Evolutionary conservation across 2,113 vertebrate species (phyloP), one percentile per base, ranked within the genome.

Genomic region (Microcebus griseorufus): DNA sequence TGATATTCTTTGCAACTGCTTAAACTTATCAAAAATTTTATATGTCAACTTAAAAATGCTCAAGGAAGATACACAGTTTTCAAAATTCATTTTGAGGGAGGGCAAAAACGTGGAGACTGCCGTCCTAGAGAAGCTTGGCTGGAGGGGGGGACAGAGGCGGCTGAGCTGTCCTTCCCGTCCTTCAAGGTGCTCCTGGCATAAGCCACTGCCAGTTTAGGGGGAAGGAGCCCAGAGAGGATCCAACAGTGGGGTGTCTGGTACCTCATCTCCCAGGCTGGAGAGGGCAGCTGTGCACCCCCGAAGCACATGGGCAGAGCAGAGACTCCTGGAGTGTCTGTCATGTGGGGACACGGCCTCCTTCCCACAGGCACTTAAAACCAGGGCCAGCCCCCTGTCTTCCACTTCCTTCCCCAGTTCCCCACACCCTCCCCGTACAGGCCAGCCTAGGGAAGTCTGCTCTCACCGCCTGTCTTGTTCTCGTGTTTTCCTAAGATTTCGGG

Each of bases 141-240:
- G n/a, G 51, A 0, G 20, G 69, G 3, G 2, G 37, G 79, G 16
- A 16, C 8, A 48, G 39, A 84, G 34, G 9, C 13, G 39, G 22
- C 67, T 23, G 60, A 51, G 34, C 5, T 18, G 12, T 12, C 17
- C 42, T 72, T n/a, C 14, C 39, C 23, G 11, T 23, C 14, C 20
- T 72, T 14, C 3, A 0, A 65, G 39, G 32, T 60, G 6, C 64
- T 72, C 17, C 39, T 22, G 78, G 39, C 5, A 13, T 16, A 72
- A 39, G 25, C 51, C 48, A 37, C 18, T 23, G n/a, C 14, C 12
- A 6, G 11, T 34, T 42, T 27, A 6, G 3, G 0, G 23, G 1
- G 13, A 12, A 14, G 42, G 3, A 29, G 25, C 42, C 72, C 27
- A 76, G 9, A 27, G 18, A 13, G n/a, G 42, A 16, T 12, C 4